These are phyloP conservation scores for Gephyroberyx darwinii DNA, from an alignment of 2,797 vertebrate genomes.

Conservation along the genomic window DNA sequence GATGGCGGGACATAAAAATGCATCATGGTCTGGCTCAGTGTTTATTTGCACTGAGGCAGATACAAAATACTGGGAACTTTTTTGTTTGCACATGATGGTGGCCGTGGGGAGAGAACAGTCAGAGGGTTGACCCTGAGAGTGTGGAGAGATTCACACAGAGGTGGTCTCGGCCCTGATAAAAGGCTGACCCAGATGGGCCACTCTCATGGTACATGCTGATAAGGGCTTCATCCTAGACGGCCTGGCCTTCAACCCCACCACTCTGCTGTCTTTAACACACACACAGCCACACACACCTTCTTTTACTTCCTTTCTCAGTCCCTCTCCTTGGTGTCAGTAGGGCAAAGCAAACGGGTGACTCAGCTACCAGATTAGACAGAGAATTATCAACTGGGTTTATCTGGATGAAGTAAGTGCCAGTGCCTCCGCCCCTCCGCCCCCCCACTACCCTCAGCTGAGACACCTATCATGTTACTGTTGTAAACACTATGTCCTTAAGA, in stretches of 20 bases:
- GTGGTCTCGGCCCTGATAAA: slow-evolving; percentile 58
- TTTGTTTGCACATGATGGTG: slow-evolving; percentile 54
- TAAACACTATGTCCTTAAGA: not conserved
- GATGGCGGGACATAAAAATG: not conserved
- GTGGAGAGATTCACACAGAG: slow-evolving; percentile 57
- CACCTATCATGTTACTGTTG: not conserved
- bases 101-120: slow-evolving; percentile 25
- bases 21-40: slow-evolving; percentile 7
- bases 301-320: slow-evolving; percentile 41
- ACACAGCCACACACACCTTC: slow-evolving; percentile 12
- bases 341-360: slow-evolving; percentile 45
- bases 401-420: slow-evolving; percentile 31
- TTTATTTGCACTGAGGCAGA: slow-evolving; percentile 32
- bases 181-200: slow-evolving; percentile 44
- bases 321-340: slow-evolving; percentile 48
- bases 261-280: slow-evolving; percentile 28
- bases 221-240: slow-evolving; percentile 47
- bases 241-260: slow-evolving; percentile 60
- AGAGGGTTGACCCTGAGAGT: slow-evolving; percentile 49
- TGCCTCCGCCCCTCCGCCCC: not conserved
- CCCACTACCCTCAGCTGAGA: slow-evolving; percentile 19
- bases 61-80: slow-evolving; percentile 54
- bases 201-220: slow-evolving; percentile 63
- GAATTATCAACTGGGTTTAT: slow-evolving; percentile 55
- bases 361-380: slow-evolving; percentile 55